Conservation (phyloP, 2,113 vertebrate species). For the Epinephelus moara region DNA sequence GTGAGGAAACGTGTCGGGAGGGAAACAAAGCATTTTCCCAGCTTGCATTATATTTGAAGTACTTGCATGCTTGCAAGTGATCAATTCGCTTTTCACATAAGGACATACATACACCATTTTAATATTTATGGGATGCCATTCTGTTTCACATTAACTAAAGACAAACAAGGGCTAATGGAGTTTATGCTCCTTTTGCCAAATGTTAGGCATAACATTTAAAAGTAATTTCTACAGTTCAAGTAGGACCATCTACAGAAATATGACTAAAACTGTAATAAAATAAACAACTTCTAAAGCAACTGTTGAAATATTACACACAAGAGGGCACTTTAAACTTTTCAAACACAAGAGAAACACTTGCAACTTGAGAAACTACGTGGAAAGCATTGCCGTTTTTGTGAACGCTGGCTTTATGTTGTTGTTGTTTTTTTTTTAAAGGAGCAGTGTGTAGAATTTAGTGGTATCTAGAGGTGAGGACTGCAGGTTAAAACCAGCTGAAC, state of each 20-base stretch:
- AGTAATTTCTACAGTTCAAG: constrained; percentile 72
- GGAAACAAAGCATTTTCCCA: constrained; percentile 69
- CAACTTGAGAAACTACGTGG: constrained; percentile 4
- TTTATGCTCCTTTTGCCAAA: constrained; percentile 52
- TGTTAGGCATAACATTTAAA: constrained; percentile 50
- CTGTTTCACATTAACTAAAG: constrained; percentile 63
- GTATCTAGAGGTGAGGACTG: no score
- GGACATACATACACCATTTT: constrained; percentile 20
- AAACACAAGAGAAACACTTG: not conserved
- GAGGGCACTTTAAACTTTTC: constrained; percentile 40
- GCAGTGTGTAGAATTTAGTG: no score
- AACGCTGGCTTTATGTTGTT: constrained; percentile 30
- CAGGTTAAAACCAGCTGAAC: no score
- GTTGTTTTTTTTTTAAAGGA: not conserved
- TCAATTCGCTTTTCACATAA: constrained; percentile 81
- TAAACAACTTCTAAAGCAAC: constrained; percentile 50
- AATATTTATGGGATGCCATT: constrained; percentile 36
- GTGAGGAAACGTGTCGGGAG: constrained; percentile 86
- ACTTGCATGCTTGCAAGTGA: constrained; percentile 87
- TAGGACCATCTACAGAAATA: constrained; percentile 67
- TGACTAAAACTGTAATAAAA: constrained; percentile 38
- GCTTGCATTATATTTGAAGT: constrained; percentile 68
- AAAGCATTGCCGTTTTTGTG: constrained; percentile 25
- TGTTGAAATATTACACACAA: constrained; percentile 44
- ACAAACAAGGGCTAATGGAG: constrained; percentile 30